phyloP scores from a whole-genome alignment of 2,797 vertebrate species.

The Sebastes cheni region DNA sequence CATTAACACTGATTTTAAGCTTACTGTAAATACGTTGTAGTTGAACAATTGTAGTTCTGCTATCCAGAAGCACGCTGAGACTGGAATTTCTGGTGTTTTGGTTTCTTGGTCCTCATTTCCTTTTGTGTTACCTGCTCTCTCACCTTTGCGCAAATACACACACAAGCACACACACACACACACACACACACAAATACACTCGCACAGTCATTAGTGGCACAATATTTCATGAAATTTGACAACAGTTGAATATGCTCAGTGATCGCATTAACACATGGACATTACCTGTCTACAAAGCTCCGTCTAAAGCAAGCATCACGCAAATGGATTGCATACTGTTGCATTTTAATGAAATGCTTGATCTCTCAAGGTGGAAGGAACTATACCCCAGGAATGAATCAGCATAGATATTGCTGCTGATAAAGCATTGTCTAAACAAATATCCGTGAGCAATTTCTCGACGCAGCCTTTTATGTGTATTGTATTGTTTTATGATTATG shows the following conservation, averaged over 20 bases:
- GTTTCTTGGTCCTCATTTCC: conserved; percentile 35
- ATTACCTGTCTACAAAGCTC: conserved; percentile 34
- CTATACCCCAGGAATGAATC: conserved; percentile 17
- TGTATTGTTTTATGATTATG: conserved; percentile 5
- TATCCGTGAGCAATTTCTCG: background rate
- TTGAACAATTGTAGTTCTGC: conserved; percentile 16
- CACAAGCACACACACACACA: background rate
- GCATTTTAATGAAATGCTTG: conserved; percentile 21
- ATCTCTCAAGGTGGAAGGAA: conserved; percentile 10
- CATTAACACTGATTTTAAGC: conserved; percentile 14
- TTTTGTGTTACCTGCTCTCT: conserved; percentile 12
- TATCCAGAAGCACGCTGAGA: conserved; percentile 24
- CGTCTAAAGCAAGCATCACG: background rate
- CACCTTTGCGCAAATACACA: background rate
- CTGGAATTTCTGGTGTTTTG: conserved; percentile 56
- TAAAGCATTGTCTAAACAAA: conserved; percentile 24
- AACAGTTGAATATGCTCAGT: conserved; percentile 15
- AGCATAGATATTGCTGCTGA: conserved; percentile 24
- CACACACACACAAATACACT: background rate
- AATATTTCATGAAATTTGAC: conserved; percentile 38
- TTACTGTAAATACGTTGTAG: conserved; percentile 43
- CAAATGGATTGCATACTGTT: background rate
- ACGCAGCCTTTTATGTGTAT: background rate
- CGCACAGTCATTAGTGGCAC: conserved; percentile 12
- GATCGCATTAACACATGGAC: conserved; percentile 38